Evolutionary conservation across 1,140 invertebrate genomes (phyloP), one percentile per base, ranked within the genome.

Genomic region (Drosophila bocki): DNA sequence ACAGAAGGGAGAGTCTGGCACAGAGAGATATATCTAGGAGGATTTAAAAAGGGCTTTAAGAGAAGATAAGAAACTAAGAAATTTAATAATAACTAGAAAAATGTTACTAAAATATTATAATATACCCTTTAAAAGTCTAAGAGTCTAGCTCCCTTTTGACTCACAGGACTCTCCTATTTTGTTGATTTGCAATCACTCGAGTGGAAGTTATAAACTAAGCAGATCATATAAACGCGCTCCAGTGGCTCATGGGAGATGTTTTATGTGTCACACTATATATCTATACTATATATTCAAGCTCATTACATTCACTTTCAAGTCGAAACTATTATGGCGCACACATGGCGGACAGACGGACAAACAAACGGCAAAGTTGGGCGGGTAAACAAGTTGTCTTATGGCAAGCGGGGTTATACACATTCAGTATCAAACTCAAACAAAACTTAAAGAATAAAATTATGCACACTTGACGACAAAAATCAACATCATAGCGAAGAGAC

Each of bases 371-470:
- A 69, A 60, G 22, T 67, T 53, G 47, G 45, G 56, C 56, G 62
- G 57, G 22, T 72, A 72, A 62, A 56, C 60, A 65, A 54, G 61
- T 63, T 48, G 42, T 45, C 44, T 60, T 44, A 22, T 22, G 32
- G 32, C 5, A 22, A 15, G 37, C 48, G 65, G 47, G 58, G 72
- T 26, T 35, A 71, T 17, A 42, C 58, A 72, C 59, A 65, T 58
- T 76, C 53, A 69, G 58, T 61, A 84, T 54, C 74, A 81, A 85
- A 85, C 61, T 81, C 74, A 85, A 80, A 85, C 82, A 85, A 80
- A 80, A 77, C 74, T 60, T 65, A 65, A 65, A 60, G 63, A 84
- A 81, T 85, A 85, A 85, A 85, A 81, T 85, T 85, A 85, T 85
- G 82, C 82, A 78, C 82, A 78, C 81, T 84, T 65, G 63, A 74